Percentiles rank a stretch among this genome's conserved stretches.
These are phyloP conservation scores for Pseudomyrmex concolor DNA, from an alignment of 1,140 invertebrate species.

Conservation along the genomic window DNA sequence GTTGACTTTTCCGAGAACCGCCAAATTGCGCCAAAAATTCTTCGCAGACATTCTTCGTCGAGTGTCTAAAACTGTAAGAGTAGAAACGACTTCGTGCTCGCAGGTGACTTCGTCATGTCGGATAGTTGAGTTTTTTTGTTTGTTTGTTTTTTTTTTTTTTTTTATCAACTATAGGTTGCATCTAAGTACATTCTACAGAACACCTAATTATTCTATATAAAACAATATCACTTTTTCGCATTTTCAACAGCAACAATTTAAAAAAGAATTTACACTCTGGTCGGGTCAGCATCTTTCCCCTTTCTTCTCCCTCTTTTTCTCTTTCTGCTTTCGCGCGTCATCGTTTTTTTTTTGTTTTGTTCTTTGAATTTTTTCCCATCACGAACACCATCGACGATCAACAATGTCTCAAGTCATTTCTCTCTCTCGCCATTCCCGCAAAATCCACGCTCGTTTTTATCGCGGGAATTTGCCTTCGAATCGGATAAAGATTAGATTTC, in stretches of 20 bases:
- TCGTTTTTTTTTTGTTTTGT: slow-evolving; percentile 13
- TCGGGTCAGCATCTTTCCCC: slow-evolving; percentile 37
- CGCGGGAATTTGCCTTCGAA: slow-evolving; percentile 17
- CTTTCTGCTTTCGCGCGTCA: slow-evolving; percentile 19
- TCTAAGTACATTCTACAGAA: slow-evolving; percentile 59
- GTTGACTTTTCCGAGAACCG: slow-evolving; percentile 20
- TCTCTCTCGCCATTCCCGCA: slow-evolving; percentile 18
- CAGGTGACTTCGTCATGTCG: slow-evolving; percentile 16
- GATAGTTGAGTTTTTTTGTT: slow-evolving; percentile 14
- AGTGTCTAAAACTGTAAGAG: slow-evolving; percentile 46
- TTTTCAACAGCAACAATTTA: slow-evolving; percentile 57
- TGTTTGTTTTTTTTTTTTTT: too few relatives aligned
- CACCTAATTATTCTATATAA: slow-evolving; percentile 61
- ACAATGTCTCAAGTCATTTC: slow-evolving; percentile 23
- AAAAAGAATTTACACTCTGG: slow-evolving; percentile 60
- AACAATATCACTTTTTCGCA: slow-evolving; percentile 51
- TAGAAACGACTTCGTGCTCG: slow-evolving; percentile 21
- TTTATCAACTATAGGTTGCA: slow-evolving; percentile 38
- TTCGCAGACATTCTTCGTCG: slow-evolving; percentile 16
- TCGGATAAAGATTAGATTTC: slow-evolving; percentile 15
- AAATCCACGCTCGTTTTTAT: slow-evolving; percentile 11
- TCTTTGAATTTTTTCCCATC: slow-evolving; percentile 17
- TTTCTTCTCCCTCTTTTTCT: slow-evolving; percentile 8
- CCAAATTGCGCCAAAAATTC: slow-evolving; percentile 60
- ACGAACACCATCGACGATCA: slow-evolving; percentile 44